These are phyloP conservation scores for Oryctolagus cuniculus DNA, from an alignment of 2,113 vertebrate species.

Conservation along the genomic window mOryCun1.1 NC_091444.1:54112001-54112500, in stretches of 20 bases:
- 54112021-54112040: background rate
- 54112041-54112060: background rate
- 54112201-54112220: background rate
- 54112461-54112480: background rate
- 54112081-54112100: background rate
- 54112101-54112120: background rate
- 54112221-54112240: background rate
- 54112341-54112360: accelerated
- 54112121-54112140: background rate
- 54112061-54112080: background rate
- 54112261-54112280: background rate
- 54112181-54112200: background rate
- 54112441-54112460: background rate
- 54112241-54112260: background rate
- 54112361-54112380: background rate
- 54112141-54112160: background rate
- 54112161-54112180: background rate
- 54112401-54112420: background rate
- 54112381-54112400: background rate
- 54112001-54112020: background rate
- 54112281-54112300: accelerated
- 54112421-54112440: background rate
- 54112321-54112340: background rate
- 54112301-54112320: background rate
- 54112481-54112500: background rate